Evolutionary conservation across 2,888 invertebrate species (phyloP), one percentile per base, ranked within the genome.

Genomic region (Neoascia interrupta): DNA sequence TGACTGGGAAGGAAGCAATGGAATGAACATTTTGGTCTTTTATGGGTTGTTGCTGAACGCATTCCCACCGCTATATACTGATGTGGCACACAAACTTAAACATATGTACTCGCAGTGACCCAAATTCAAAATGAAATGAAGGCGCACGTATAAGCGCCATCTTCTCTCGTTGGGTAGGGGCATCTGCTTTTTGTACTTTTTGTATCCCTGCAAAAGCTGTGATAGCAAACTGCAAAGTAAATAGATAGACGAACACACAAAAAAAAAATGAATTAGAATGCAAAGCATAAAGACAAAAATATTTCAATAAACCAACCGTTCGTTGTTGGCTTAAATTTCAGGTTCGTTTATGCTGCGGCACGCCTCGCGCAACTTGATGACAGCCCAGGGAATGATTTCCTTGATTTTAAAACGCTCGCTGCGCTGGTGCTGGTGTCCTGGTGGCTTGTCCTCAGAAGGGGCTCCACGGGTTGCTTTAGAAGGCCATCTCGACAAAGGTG

Each of bases 301-400:
- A 56, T 79, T 72, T 79, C 60, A 73, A 79, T 73, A 60, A 73
- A 73, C 66, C 49, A 68, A 68, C 60, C 54, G 68, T 54, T 60
- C 37, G n/a, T n/a, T n/a, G n/a, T n/a, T n/a, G 47, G 45, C 31
- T 31, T 54, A 61, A 51, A 56, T 66, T 49, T 61, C 60, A 54
- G 54, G 11, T 56, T 73, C 61, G 61, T 79, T 39, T 73, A 79
- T 73, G 61, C 79, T 31, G 49, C 49, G 54, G 49, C 73, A 73
- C 61, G 66, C 31, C 73, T 54, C 36, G 37, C 16, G 15, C 10
- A 6, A 39, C 37, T n/a, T 23, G 36, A 51, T 26, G 34, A 60
- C 41, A 37, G 51, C 34, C 31, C 11, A 54, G 53, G 37, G n/a
- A 47, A 37, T 53, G 58, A 66, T 51, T 60, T 26, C 36, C 31